These are phyloP conservation scores for Orius laevigatus DNA, from an alignment of 1,140 invertebrate species.

Conservation along the genomic window DNA sequence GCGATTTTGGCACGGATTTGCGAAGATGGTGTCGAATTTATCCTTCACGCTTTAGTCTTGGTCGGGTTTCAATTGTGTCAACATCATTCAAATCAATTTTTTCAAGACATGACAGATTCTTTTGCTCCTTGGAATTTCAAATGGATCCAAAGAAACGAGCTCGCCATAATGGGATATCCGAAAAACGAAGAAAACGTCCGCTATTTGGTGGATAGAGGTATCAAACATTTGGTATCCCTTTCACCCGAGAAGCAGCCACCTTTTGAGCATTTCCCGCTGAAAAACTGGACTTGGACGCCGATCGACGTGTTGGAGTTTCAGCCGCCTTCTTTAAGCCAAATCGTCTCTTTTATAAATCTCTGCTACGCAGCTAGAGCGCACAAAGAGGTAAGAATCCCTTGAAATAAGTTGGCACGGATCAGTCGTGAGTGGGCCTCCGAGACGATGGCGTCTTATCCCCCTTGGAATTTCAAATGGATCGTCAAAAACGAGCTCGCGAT, in stretches of 20 bases:
- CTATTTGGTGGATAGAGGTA: slow-evolving; percentile 36
- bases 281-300: slow-evolving; percentile 36
- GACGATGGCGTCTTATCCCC: slow-evolving; percentile 18
- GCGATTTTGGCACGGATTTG: no score
- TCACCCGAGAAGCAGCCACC: slow-evolving; percentile 41
- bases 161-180: slow-evolving; percentile 47
- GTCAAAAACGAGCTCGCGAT: slow-evolving; percentile 38
- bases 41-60: no score
- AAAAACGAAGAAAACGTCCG: slow-evolving; percentile 36
- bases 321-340: slow-evolving; percentile 33
- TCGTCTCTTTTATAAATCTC: no score
- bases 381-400: no score
- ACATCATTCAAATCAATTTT: no score
- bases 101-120: neutral
- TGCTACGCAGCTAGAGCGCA: no score
- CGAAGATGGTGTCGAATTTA: no score
- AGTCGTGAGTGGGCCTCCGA: no score
- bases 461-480: slow-evolving; percentile 44
- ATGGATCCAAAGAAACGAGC: slow-evolving; percentile 37
- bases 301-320: slow-evolving; percentile 47
- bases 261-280: slow-evolving; percentile 26
- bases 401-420: no score
- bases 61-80: no score
- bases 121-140: slow-evolving; percentile 38
- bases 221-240: slow-evolving; percentile 37